Evolutionary conservation across 2,797 vertebrate species (phyloP).

Genomic region (Fistularia commersonii): DNA sequence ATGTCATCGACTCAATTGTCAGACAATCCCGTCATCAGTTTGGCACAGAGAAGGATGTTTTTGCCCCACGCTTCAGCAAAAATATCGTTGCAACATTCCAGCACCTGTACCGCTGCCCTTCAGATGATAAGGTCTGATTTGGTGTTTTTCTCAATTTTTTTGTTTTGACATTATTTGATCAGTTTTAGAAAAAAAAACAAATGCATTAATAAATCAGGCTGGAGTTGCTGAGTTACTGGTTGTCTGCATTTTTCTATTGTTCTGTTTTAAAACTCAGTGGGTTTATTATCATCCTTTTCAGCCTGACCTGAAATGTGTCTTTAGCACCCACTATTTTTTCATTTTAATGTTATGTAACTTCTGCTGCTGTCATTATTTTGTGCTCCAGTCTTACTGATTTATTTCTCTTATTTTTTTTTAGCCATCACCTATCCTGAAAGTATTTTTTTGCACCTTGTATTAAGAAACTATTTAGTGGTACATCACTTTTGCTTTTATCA

Average conservation of each 20-base stretch:
- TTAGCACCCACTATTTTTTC: no score
- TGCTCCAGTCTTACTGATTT: no score
- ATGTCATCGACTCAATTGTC: conserved; percentile 98
- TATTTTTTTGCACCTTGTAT: background rate
- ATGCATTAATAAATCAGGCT: background rate
- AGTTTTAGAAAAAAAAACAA: background rate
- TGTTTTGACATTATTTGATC: background rate
- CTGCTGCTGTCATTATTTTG: no score
- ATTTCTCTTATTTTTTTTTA: no score
- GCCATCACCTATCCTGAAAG: background rate
- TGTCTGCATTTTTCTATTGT: background rate
- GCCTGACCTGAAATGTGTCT: no score
- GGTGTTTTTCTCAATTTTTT: conserved; percentile 4
- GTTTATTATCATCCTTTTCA: no score
- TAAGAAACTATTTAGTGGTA: background rate
- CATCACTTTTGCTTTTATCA: background rate
- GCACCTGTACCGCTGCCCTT: conserved; percentile 95
- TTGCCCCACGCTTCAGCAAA: conserved; percentile 98
- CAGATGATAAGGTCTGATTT: conserved; percentile 91
- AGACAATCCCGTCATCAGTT: conserved; percentile 98
- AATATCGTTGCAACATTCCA: conserved; percentile 98
- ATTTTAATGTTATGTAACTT: no score
- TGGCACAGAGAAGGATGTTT: conserved; percentile 97
- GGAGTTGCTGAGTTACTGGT: background rate
- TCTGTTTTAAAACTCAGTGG: no score